phyloP scores from a whole-genome alignment of 2,888 invertebrate genomes.

The Alloplasta piceator region DNA sequence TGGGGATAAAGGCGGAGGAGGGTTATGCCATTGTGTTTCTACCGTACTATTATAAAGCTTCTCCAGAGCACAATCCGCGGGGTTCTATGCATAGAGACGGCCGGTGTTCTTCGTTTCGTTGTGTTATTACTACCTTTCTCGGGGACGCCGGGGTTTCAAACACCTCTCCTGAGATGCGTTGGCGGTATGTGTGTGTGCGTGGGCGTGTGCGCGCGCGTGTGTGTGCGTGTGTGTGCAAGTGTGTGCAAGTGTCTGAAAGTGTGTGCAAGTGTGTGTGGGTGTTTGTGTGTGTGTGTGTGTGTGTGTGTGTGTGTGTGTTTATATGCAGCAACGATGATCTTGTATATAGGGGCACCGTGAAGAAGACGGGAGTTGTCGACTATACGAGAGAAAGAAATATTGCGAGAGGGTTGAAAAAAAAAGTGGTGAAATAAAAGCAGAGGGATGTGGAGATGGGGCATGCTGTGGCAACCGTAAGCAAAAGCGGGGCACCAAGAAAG shows the following conservation, averaged over 20 bases:
- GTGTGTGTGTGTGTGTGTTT: neutral
- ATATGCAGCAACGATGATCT: neutral
- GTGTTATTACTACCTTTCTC: constrained; percentile 59
- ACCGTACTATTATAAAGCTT: constrained; percentile 77
- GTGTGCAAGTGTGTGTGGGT: too few relatives aligned
- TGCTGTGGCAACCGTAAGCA: neutral
- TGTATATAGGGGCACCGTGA: neutral
- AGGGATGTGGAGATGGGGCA: neutral
- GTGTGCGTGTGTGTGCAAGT: too few relatives aligned
- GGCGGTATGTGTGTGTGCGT: too few relatives aligned
- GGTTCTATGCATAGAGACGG: constrained; percentile 60
- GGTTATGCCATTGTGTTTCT: constrained; percentile 74
- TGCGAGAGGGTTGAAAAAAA: constrained; percentile 20
- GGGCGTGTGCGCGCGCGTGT: too few relatives aligned
- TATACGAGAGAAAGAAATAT: neutral
- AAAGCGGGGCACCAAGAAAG: neutral
- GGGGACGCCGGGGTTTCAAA: constrained; percentile 14
- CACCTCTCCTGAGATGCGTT: neutral
- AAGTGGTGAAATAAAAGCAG: constrained; percentile 2
- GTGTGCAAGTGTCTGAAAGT: too few relatives aligned
- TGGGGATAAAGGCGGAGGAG: constrained; percentile 61
- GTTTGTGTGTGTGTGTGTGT: too few relatives aligned
- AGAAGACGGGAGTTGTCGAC: neutral
- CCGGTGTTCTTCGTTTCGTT: constrained; percentile 59
- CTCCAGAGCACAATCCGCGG: constrained; percentile 64